A percentile compares a stretch with the other conserved stretches of the same genome.
Conservation (phyloP, 2,888 invertebrate genomes). For the Dynastes hyllus region DNA sequence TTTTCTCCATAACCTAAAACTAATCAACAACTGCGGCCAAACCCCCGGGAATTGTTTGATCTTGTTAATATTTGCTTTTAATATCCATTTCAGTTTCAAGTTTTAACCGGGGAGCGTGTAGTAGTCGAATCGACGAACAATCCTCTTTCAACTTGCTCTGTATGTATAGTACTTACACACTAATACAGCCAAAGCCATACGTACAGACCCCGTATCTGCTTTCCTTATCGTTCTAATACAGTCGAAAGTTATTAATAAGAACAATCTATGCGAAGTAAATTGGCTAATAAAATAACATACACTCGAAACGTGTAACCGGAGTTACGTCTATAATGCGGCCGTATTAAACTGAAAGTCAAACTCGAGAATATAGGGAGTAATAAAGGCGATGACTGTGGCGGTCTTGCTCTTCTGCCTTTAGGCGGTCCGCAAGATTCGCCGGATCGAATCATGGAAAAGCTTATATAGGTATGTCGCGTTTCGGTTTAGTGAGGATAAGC, state of each 20-base stretch:
- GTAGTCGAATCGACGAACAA: slow-evolving; percentile 15
- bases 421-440: neutral
- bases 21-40: slow-evolving; percentile 34
- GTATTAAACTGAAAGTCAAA: neutral
- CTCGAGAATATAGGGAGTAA: neutral
- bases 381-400: neutral
- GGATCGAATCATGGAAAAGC: no score
- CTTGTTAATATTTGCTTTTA: slow-evolving; percentile 40
- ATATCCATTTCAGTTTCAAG: slow-evolving; percentile 38
- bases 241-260: slow-evolving; percentile 24
- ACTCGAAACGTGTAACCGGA: neutral
- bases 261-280: slow-evolving; percentile 18
- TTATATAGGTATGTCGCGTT: no score
- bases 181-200: neutral
- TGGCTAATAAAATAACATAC: slow-evolving; percentile 21
- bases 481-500: no score
- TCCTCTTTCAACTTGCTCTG: neutral
- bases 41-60: slow-evolving; percentile 31
- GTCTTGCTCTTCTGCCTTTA: neutral
- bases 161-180: neutral
- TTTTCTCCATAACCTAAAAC: slow-evolving; percentile 16
- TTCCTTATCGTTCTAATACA: slow-evolving; percentile 12
- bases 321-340: neutral
- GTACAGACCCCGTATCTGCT: neutral
- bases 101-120: slow-evolving; percentile 2